Conservation (phyloP, 1,140 invertebrate species). For the Lanistes nyassanus region DNA sequence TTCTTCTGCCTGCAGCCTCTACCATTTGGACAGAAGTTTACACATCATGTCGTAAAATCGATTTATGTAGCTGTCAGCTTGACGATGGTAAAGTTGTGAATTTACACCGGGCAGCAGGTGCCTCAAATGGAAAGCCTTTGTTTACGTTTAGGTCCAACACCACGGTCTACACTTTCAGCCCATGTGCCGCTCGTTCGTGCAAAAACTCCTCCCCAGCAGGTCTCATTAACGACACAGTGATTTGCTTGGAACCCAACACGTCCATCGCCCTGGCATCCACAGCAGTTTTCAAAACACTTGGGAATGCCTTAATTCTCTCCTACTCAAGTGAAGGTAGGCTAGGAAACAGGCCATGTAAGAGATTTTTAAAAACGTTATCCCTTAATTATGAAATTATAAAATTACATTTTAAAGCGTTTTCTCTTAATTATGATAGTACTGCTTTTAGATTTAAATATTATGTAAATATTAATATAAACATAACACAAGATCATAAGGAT, state of each 20-base stretch:
- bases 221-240: not conserved
- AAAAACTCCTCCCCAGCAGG: not conserved
- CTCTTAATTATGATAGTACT: not conserved
- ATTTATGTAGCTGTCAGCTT: not conserved
- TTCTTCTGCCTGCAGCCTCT: too few relatives aligned
- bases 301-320: not conserved
- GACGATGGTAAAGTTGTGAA: not conserved
- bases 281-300: not conserved
- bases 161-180: constrained; percentile 10
- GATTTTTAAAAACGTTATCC: too few relatives aligned
- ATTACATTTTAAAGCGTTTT: too few relatives aligned
- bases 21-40: too few relatives aligned
- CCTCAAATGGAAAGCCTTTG: constrained; percentile 1
- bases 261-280: not conserved
- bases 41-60: constrained; percentile 2
- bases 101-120: constrained; percentile 2
- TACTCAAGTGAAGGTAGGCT: too few relatives aligned
- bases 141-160: not conserved
- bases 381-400: too few relatives aligned
- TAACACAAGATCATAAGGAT: too few relatives aligned
- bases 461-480: too few relatives aligned
- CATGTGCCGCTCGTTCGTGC: not conserved
- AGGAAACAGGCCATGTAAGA: too few relatives aligned
- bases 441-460: not conserved
- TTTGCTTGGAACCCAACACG: not conserved